These are phyloP conservation scores for Agrypnus murinus DNA, from an alignment of 2,888 invertebrate genomes.

Conservation along the genomic window DNA sequence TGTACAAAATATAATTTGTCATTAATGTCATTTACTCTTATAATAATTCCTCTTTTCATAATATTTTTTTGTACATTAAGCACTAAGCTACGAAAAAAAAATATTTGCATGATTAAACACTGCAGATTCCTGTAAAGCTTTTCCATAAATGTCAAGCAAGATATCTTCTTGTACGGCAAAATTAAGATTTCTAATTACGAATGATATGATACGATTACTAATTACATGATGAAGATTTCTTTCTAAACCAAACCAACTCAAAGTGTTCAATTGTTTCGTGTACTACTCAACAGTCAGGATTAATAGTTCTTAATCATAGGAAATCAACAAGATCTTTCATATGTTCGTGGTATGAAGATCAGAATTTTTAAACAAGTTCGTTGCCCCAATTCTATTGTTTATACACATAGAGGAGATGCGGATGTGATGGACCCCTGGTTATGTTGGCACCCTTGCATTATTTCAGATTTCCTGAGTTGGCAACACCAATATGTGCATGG, in stretches of 20 bases:
- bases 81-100: slow-evolving; percentile 52
- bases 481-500: too few species aligned
- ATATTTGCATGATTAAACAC: slow-evolving; percentile 47
- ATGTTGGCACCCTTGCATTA: too few species aligned
- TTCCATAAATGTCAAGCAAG: slow-evolving; percentile 53
- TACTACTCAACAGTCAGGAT: too few species aligned
- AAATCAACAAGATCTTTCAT: slow-evolving; percentile 57
- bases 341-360: slow-evolving; percentile 55
- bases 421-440: too few species aligned
- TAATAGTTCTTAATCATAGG: slow-evolving; percentile 52
- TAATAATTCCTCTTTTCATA: slow-evolving; percentile 51
- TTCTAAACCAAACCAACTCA: slow-evolving; percentile 57
- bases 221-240: slow-evolving; percentile 43
- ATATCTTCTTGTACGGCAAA: slow-evolving; percentile 54
- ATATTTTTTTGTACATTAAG: slow-evolving; percentile 44
- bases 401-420: slow-evolving; percentile 44
- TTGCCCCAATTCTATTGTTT: slow-evolving; percentile 41
- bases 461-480: too few species aligned
- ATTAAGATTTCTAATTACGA: slow-evolving; percentile 47
- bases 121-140: slow-evolving; percentile 37
- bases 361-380: slow-evolving; percentile 45
- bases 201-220: too few species aligned
- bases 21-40: slow-evolving; percentile 56
- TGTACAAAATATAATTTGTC: slow-evolving; percentile 54
- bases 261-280: slow-evolving; percentile 57